These are phyloP conservation scores for Azorinus chamasolen DNA, from an alignment of 2,888 invertebrate genomes.

Conservation along the genomic window DNA sequence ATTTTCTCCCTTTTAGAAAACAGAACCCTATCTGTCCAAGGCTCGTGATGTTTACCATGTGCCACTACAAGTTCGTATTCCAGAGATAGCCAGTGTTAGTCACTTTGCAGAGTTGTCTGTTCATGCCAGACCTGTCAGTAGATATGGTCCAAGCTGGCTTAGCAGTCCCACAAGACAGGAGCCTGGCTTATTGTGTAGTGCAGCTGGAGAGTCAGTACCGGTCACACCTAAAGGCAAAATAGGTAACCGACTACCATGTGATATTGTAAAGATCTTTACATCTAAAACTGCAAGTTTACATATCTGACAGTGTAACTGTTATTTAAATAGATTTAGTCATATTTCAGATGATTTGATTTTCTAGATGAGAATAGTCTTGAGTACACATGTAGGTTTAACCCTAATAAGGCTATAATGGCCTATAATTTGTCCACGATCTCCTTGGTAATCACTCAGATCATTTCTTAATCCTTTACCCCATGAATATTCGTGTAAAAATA, in stretches of 20 bases:
- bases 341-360: too few species aligned
- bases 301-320: too few species aligned
- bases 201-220: not conserved
- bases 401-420: too few species aligned
- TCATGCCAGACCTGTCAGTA: slow-evolving; percentile 30
- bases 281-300: too few species aligned
- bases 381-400: too few species aligned
- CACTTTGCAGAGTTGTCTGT: slow-evolving; percentile 30
- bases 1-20: slow-evolving; percentile 11
- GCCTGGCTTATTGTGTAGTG: not conserved
- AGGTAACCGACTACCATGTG: slow-evolving; percentile 21
- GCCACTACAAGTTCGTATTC: slow-evolving; percentile 35
- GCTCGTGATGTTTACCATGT: slow-evolving; percentile 30
- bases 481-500: too few species aligned
- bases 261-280: too few species aligned
- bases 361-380: too few species aligned
- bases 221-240: slow-evolving; percentile 21
- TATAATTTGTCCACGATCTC: too few species aligned
- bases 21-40: slow-evolving; percentile 38
- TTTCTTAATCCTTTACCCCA: too few species aligned
- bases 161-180: slow-evolving; percentile 43
- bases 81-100: slow-evolving; percentile 22
- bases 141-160: slow-evolving; percentile 46
- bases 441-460: too few species aligned
- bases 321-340: too few species aligned